Percentiles rank a stretch among this genome's conserved stretches.
phyloP scores from a whole-genome alignment of 35 echinoderm and acorn worm genomes.

The Strongylocentrotus purpuratus region DNA sequence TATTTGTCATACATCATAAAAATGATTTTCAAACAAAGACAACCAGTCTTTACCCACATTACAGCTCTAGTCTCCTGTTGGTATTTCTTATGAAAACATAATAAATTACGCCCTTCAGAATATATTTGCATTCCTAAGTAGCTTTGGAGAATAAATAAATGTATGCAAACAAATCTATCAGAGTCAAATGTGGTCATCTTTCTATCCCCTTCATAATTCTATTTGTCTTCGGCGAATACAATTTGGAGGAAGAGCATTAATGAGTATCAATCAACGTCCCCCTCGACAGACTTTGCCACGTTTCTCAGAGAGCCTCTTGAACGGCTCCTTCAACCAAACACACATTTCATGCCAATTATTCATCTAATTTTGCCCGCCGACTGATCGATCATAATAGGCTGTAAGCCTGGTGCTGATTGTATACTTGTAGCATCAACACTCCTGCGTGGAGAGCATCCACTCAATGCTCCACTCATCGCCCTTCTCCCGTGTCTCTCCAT shows the following conservation, averaged over 20 bases:
- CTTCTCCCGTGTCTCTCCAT: neutral
- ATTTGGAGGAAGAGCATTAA: neutral
- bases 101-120: too few species aligned
- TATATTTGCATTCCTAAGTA: too few species aligned
- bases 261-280: neutral
- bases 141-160: too few species aligned
- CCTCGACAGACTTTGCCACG: neutral
- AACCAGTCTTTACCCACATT: too few species aligned
- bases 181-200: neutral
- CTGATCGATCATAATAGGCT: constrained; percentile 23
- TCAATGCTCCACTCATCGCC: neutral
- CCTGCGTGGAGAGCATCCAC: neutral
- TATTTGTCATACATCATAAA: too few species aligned
- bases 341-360: constrained; percentile 25
- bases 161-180: neutral
- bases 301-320: neutral
- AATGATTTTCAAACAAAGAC: too few species aligned
- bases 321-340: neutral
- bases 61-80: too few species aligned
- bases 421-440: constrained; percentile 43
- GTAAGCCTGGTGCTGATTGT: constrained; percentile 27
- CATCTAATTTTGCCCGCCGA: neutral
- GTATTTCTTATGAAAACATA: too few species aligned
- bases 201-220: neutral
- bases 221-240: neutral